Base-by-base conservation (phyloP, 2,797 vertebrate species). In the Podargus strigoides region DNA sequence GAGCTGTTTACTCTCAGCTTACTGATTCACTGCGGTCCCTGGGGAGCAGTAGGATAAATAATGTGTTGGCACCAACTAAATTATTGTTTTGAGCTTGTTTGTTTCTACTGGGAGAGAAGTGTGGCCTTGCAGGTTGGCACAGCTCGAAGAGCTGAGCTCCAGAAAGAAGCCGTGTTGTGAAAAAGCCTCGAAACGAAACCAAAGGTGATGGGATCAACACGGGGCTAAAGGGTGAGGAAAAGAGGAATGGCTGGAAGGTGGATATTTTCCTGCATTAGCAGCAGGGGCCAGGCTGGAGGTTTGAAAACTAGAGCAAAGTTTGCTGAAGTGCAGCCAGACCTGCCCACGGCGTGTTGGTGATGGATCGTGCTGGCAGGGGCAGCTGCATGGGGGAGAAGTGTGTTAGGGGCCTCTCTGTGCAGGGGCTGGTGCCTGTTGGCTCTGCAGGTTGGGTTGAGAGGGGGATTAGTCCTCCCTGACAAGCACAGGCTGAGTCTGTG, bases 41-140 rank as follows among this genome's bases (percentile, higher is more conserved):
- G 37, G 53, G 93, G 87, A 96, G 91, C 75, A 28, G 87, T 50
- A 95, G 85, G 85, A 94, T 94, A 94, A 94, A 95, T 62, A 94
- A 85, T 42, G 39, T 0, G 6, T 39, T 53, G 85, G 58, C 11
- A 10, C 75, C 50, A 6, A 90, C 69, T 69, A 60, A 81, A 55
- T 44, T n/a, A 81, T 90, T 88, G 94, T 86, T 94, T 88, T 50
- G 53, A 23, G 47, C 21, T 75, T 27, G 24, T 39, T 92, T 88
- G 76, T 69, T 91, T 53, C 32, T 13, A 24, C 73, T 76, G 30
- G 39, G 19, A 27, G 72, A 49, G 68, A 66, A 85, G 47, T 3
- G 27, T 1, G 62, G 34, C 74, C 58, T 68, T 44, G 14, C 41
- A 36, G 72, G 80, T 73, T 73, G 60, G 74, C 60, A 15, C 19